phyloP scores from a whole-genome alignment of 2,888 invertebrate species.

The Drosophila infuscata region DNA sequence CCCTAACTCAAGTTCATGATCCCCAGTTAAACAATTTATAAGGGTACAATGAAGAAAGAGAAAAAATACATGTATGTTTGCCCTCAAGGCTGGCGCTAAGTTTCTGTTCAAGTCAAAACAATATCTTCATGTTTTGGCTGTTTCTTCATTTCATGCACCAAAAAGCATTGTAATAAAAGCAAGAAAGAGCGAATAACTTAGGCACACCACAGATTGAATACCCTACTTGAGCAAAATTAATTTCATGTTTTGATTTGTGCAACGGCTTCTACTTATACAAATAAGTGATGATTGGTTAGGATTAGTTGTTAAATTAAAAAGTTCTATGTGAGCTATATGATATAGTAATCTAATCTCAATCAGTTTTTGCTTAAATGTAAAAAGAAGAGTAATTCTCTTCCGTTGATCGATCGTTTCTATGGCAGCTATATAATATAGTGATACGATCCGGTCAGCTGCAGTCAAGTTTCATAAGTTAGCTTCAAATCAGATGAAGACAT shows the following conservation, averaged over 20 bases:
- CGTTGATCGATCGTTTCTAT: not conserved
- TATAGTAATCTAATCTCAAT: not conserved
- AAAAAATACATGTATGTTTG: slow-evolving; percentile 19
- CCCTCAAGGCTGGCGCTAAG: slow-evolving; percentile 68
- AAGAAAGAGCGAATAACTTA: not conserved
- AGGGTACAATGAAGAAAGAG: not conserved
- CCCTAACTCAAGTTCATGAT: not conserved
- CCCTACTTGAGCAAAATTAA: not conserved
- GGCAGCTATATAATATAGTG: not conserved
- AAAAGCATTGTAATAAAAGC: not conserved
- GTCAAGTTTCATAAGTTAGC: not conserved
- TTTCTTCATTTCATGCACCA: slow-evolving; percentile 3
- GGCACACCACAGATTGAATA: not conserved
- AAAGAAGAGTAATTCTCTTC: not conserved
- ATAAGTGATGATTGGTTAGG: not conserved
- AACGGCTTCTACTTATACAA: not conserved
- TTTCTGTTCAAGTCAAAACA: slow-evolving; percentile 35
- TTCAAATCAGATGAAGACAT: not conserved
- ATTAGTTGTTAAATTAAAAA: not conserved
- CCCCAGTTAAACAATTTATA: not conserved
- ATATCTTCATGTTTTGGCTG: slow-evolving; percentile 10
- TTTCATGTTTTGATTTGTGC: not conserved
- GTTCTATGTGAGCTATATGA: not conserved
- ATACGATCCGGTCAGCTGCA: not conserved
- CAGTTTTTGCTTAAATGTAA: too few relatives aligned